Conservation (phyloP, 1,140 invertebrate species). For the Mamestra configurata region DNA sequence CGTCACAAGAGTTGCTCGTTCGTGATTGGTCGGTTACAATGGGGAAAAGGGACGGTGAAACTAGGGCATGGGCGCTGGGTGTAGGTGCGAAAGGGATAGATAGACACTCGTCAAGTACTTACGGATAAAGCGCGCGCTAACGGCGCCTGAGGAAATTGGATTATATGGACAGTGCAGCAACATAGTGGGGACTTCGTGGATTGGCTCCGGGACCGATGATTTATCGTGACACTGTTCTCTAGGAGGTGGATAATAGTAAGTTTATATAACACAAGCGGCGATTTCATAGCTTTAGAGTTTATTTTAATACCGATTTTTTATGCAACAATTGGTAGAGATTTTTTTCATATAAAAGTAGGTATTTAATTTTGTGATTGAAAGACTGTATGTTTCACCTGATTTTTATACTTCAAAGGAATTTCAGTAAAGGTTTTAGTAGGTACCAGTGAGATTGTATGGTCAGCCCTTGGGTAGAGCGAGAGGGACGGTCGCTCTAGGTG, state of each 20-base stretch:
- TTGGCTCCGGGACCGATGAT: constrained; percentile 57
- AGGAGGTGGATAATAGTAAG: background rate
- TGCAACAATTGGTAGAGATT: no score
- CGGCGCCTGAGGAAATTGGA: constrained; percentile 77
- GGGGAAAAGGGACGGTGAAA: constrained; percentile 73
- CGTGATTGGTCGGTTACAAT: constrained; percentile 83
- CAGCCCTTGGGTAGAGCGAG: no score
- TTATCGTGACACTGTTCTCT: constrained; percentile 1
- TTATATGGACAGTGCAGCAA: constrained; percentile 65
- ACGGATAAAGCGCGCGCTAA: constrained; percentile 79
- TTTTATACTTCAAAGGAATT: no score
- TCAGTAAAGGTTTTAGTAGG: no score
- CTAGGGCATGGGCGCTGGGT: constrained; percentile 56
- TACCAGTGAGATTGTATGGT: no score
- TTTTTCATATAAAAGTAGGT: no score
- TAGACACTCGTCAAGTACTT: constrained; percentile 86
- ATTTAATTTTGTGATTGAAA: no score
- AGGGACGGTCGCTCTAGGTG: no score
- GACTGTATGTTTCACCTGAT: no score
- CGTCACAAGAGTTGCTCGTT: constrained; percentile 65
- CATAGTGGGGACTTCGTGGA: constrained; percentile 55
- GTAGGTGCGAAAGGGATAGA: constrained; percentile 72
- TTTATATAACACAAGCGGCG: background rate
- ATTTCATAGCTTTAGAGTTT: no score
- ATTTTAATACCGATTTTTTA: no score